These are phyloP conservation scores for Bactericera cockerelli DNA, from an alignment of 1,140 invertebrate genomes.

Conservation along the genomic window DNA sequence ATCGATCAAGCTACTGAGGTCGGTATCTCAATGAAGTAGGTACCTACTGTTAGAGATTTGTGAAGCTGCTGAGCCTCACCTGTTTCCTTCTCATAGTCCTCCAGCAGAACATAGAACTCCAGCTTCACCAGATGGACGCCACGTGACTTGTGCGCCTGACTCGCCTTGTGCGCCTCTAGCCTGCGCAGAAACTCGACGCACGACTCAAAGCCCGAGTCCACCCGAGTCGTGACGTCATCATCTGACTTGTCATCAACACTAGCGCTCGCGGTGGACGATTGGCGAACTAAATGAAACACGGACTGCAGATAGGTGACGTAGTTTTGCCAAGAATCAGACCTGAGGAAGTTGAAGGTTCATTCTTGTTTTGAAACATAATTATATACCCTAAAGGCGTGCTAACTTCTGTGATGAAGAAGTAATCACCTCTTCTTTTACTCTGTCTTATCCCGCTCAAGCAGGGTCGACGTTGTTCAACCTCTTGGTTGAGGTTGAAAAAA, in stretches of 20 bases:
- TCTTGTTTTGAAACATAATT: background rate
- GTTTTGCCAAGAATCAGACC: constrained; percentile 58
- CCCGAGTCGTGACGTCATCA: background rate
- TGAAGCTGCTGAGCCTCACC: too few species aligned
- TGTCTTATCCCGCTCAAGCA: too few species aligned
- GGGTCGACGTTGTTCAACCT: too few species aligned
- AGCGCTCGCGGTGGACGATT: background rate
- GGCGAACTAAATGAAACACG: constrained; percentile 30
- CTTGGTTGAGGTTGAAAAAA: too few species aligned
- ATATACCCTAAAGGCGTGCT: too few species aligned
- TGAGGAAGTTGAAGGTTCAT: constrained; percentile 24
- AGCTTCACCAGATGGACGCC: constrained; percentile 69
- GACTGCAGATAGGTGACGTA: constrained; percentile 54
- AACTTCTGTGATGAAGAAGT: too few species aligned
- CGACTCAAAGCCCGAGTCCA: constrained; percentile 14
- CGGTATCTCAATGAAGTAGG: too few species aligned
- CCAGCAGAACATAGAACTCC: constrained; percentile 50
- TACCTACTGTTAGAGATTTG: too few species aligned
- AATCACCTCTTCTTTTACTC: too few species aligned
- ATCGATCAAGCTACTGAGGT: too few species aligned
- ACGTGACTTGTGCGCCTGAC: constrained; percentile 30
- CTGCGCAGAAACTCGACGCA: constrained; percentile 17
- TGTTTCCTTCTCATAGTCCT: constrained; percentile 34
- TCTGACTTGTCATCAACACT: background rate
- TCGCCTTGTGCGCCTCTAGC: constrained; percentile 16